These are phyloP conservation scores for Aplysia californica DNA, from an alignment of 1,140 invertebrate genomes.

Conservation along the genomic window DNA sequence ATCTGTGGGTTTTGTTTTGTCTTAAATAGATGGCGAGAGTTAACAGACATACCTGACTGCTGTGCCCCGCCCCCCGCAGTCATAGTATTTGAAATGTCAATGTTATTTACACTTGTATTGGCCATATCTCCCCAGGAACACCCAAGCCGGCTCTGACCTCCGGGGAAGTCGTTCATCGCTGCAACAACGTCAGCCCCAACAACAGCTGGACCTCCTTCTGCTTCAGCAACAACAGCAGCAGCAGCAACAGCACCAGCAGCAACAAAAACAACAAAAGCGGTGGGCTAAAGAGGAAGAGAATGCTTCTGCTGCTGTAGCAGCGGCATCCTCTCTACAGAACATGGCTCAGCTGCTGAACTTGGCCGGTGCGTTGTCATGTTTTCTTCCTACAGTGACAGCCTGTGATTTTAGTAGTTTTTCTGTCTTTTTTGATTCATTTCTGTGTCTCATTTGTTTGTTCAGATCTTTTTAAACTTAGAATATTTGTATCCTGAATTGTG, in stretches of 20 bases:
- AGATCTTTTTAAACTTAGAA: neutral
- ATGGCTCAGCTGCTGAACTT: slow-evolving; percentile 21
- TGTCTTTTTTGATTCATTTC: neutral
- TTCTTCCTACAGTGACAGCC: no score
- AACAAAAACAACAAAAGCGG: neutral
- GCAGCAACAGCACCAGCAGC: slow-evolving; percentile 3
- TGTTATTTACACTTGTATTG: no score
- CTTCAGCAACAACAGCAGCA: neutral
- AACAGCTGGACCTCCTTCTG: neutral
- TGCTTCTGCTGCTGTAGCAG: neutral
- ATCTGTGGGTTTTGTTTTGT: no score
- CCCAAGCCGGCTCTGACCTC: neutral
- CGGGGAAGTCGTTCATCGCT: neutral
- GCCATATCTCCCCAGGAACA: neutral
- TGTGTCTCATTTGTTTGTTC: neutral
- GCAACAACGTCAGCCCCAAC: neutral
- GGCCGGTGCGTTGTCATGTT: slow-evolving; percentile 34
- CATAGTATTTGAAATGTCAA: no score
- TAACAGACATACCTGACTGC: no score
- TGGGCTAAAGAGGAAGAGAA: neutral
- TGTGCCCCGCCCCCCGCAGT: no score
- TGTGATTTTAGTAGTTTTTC: no score
- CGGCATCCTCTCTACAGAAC: neutral
- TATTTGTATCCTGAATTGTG: no score
- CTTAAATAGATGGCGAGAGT: no score